phyloP scores from a whole-genome alignment of 1,140 invertebrate species.

The Rhizoglyphus robini region DNA sequence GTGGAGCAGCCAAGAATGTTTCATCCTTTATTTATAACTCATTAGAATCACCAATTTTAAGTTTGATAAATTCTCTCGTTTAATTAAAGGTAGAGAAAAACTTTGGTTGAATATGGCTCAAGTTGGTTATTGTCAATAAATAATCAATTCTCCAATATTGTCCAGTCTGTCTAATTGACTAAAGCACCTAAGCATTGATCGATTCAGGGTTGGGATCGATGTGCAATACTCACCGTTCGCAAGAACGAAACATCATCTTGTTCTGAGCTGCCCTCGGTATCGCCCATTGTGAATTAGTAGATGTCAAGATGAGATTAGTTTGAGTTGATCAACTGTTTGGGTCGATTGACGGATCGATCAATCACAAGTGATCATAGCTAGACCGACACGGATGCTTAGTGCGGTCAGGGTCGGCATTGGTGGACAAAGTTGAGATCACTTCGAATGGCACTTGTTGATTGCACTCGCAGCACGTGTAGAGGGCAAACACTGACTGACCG shows the following conservation, averaged over 20 bases:
- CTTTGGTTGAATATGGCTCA: not conserved
- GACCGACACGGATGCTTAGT: no score
- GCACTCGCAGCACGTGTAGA: no score
- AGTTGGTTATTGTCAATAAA: no score
- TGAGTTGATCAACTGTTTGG: no score
- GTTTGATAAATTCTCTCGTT: not conserved
- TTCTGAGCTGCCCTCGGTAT: constrained; percentile 79
- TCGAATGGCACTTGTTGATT: no score
- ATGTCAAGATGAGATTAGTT: not conserved
- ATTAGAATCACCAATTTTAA: not conserved
- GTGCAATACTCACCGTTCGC: constrained; percentile 54
- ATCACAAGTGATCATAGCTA: no score
- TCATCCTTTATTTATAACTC: constrained; percentile 8
- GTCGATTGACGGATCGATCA: no score
- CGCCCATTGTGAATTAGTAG: constrained; percentile 34
- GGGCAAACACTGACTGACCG: no score
- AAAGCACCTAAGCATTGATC: not conserved
- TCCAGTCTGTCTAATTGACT: constrained; percentile 15
- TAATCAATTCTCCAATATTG: not conserved
- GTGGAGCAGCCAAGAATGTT: not conserved
- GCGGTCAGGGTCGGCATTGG: no score
- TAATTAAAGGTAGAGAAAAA: not conserved
- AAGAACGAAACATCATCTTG: constrained; percentile 97
- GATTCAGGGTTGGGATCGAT: not conserved
- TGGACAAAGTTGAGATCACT: no score